Conservation (phyloP, 2,888 invertebrate species). For the Margaritifera margaritifera region DNA sequence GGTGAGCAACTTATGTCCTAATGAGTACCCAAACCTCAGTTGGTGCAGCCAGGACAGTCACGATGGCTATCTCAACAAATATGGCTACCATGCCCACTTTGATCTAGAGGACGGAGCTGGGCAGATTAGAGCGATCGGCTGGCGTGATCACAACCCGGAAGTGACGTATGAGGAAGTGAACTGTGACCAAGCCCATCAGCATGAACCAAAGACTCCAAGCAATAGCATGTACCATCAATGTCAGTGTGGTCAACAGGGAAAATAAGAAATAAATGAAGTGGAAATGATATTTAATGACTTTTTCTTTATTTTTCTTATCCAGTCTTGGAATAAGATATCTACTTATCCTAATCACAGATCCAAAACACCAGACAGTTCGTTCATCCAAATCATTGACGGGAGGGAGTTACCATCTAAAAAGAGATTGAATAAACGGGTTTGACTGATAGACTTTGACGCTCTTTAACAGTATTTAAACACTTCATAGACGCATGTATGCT, state of each 20-base stretch:
- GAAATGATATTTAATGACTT: too few relatives aligned
- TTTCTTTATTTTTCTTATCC: too few relatives aligned
- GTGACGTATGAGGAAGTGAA: slow-evolving; percentile 41
- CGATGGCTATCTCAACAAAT: slow-evolving; percentile 30
- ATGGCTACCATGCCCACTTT: slow-evolving; percentile 45
- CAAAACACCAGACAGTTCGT: too few relatives aligned
- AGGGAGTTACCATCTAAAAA: too few relatives aligned
- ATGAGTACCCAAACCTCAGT: slow-evolving; percentile 41
- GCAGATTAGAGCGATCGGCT: slow-evolving; percentile 35
- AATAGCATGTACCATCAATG: slow-evolving; percentile 23
- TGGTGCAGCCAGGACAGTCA: slow-evolving; percentile 51
- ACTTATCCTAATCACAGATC: too few relatives aligned
- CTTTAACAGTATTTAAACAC: too few relatives aligned
- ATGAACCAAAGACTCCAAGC: slow-evolving; percentile 24
- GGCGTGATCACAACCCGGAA: slow-evolving; percentile 43
- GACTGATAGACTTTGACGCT: too few relatives aligned
- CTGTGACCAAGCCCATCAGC: slow-evolving; percentile 25
- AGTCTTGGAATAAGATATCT: too few relatives aligned
- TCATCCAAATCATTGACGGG: too few relatives aligned
- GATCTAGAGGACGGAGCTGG: slow-evolving; percentile 44
- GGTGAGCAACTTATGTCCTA: slow-evolving; percentile 59
- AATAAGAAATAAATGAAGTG: background rate
- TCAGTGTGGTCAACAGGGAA: slow-evolving; percentile 23
- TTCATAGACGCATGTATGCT: too few relatives aligned
- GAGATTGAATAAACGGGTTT: too few relatives aligned